Evolutionary conservation across 2,888 invertebrate species (phyloP), one percentile per base, ranked within the genome.

Genomic region (Chorisops tibialis): DNA sequence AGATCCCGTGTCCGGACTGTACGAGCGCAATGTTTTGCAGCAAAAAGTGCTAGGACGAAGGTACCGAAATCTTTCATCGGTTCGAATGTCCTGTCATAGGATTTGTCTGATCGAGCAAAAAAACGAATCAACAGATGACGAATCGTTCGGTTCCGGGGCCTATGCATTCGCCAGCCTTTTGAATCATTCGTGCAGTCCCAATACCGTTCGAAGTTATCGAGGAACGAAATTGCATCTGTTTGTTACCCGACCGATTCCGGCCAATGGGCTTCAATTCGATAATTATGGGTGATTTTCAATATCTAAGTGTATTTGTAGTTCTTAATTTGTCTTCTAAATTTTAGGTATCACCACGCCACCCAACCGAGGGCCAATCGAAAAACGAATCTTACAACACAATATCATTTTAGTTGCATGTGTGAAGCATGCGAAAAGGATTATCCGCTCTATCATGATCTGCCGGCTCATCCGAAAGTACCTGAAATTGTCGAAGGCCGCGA

Each of bases 111-210:
- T 82, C 45, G 77, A 79, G 47, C 77, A 79, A 59, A 75, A 74
- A 18, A 51, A 58, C 12, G 82, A 82, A 5, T 73, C 73, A 11
- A 75, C 73, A 66, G 75, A 76, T 59, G 75, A 75, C 66, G 72
- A 73, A 18, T 71, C 74, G 61, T 75, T 80, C 4, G 79, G 79
- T 5, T 80, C 75, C 0, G 93, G 87, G 6, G 86, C 89, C 4
- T 91, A 89, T 79, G 84, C 90, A 1, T 88, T 91, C 69, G 80
- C 86, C 49, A 91, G 91, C 74, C 79, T 95, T 59, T 75, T 94
- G 24, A 93, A 96, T 78, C 96, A 96, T 75, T 90, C 92, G 1
- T 96, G 96, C 77, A 82, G 87, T 65, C 91, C 93, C 1, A 92
- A 91, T 79, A 88, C 92, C 0, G 83, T 86, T 0, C 81, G 91